phyloP scores from a whole-genome alignment of 2,113 vertebrate genomes.

The Saguinus imperator region DNA sequence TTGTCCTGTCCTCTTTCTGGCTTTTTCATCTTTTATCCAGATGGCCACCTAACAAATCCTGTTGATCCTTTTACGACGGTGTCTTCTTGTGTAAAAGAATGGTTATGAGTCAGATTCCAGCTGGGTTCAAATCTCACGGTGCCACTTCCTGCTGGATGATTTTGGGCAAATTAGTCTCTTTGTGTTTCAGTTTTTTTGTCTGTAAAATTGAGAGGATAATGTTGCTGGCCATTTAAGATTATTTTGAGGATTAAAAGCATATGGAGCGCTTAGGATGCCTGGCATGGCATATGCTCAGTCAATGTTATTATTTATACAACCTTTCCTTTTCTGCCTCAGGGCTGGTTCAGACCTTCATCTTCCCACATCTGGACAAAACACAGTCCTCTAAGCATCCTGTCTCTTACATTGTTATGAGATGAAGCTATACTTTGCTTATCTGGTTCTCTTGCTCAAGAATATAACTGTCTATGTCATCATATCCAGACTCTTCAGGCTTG shows the following conservation, averaged over 20 bases:
- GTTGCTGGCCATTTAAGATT: not conserved
- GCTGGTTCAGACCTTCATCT: not conserved
- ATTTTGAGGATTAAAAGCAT: not conserved
- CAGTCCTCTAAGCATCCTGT: not conserved
- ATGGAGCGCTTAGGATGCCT: not conserved
- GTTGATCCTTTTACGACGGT: not conserved
- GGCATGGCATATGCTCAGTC: not conserved
- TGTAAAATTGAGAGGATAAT: not conserved
- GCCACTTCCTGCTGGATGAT: not conserved
- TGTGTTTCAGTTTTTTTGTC: not conserved
- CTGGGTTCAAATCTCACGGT: slow-evolving; percentile 36
- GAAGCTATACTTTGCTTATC: not conserved
- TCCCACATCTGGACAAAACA: not conserved
- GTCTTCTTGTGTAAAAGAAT: not conserved
- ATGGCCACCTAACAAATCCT: not conserved
- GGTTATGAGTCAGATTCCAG: not conserved
- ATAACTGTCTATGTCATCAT: not conserved
- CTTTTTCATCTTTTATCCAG: not conserved
- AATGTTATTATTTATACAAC: not conserved
- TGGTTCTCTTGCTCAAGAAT: not conserved
- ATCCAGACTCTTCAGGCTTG: not conserved
- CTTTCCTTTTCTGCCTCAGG: not conserved
- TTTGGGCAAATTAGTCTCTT: slow-evolving; percentile 27
- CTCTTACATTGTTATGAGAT: not conserved
- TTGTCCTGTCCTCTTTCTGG: not conserved